phyloP scores from a whole-genome alignment of 2,113 vertebrate genomes.

The Varanus salvator region DNA sequence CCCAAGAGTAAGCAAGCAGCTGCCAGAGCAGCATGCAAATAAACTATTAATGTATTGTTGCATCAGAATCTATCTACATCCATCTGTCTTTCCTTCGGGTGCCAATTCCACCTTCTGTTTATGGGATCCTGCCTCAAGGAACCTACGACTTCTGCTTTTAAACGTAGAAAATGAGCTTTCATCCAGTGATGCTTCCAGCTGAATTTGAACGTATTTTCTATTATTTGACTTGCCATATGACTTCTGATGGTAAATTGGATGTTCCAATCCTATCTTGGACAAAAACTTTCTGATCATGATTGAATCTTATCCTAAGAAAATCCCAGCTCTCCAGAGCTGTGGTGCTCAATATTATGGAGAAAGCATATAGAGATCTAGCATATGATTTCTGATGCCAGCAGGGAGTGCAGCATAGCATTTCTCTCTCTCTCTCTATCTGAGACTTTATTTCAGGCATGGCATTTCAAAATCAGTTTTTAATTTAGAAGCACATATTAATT shows the following conservation, averaged over 20 bases:
- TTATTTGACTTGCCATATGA: background rate
- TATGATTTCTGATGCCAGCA: background rate
- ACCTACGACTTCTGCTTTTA: background rate
- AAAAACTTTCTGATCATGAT: background rate
- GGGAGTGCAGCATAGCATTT: background rate
- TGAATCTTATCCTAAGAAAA: background rate
- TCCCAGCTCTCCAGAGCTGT: background rate
- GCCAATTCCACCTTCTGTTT: background rate
- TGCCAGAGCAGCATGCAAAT: background rate
- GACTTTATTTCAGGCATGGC: background rate
- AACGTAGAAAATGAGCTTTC: background rate
- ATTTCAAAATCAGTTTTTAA: background rate
- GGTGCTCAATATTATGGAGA: background rate
- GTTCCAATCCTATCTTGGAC: background rate
- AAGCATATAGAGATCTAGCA: background rate
- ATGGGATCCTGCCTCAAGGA: background rate
- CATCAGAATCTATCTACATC: background rate
- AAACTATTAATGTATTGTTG: background rate
- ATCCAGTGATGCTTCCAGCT: background rate
- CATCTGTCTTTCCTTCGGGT: background rate
- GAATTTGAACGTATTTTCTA: background rate
- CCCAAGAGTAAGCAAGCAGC: background rate
- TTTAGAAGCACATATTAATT: background rate
- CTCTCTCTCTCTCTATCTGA: background rate
- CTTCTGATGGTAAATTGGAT: background rate